A percentile compares a stretch with the other conserved stretches of the same genome.
Evolutionary conservation across 2,797 vertebrate species (phyloP).

Genomic region (Scomberomorus guttatus): DNA sequence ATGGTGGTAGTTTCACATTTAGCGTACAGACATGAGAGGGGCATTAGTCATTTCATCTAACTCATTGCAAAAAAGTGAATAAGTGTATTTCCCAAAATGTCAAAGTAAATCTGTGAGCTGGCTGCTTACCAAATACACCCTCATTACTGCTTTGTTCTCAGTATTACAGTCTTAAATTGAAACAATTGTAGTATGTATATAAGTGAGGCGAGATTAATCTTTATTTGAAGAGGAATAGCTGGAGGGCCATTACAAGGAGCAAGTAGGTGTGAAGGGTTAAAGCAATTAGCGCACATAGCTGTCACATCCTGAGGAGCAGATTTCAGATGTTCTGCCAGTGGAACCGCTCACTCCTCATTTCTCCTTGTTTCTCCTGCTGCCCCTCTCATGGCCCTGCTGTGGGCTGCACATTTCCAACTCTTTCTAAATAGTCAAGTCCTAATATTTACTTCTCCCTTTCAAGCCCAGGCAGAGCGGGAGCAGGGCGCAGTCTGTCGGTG

Average conservation of each 20-base stretch:
- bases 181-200: slow-evolving; percentile 17
- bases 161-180: neutral
- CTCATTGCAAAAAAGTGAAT: neutral
- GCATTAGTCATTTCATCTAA: neutral
- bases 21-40: neutral
- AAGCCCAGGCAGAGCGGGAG: slow-evolving; percentile 70
- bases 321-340: slow-evolving; percentile 58
- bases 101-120: slow-evolving; percentile 23
- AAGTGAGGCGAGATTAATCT: slow-evolving; percentile 44
- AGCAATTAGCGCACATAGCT: slow-evolving; percentile 69
- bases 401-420: slow-evolving; percentile 70
- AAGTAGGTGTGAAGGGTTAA: slow-evolving; percentile 69
- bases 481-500: slow-evolving; percentile 40
- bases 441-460: slow-evolving; percentile 85
- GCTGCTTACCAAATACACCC: slow-evolving; percentile 11
- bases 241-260: slow-evolving; percentile 51
- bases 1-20: neutral
- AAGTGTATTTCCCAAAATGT: neutral
- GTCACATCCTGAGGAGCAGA: slow-evolving; percentile 61
- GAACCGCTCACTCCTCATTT: slow-evolving; percentile 41
- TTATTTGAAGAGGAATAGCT: slow-evolving; percentile 47
- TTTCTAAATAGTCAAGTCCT: slow-evolving; percentile 80
- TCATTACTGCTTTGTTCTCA: slow-evolving; percentile 11
- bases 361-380: slow-evolving; percentile 59
- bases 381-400: slow-evolving; percentile 65